A percentile compares a stretch with the other conserved stretches of the same genome.
These are phyloP conservation scores for Bombus turneri DNA, from an alignment of 1,140 invertebrate species.

Conservation along the genomic window DNA sequence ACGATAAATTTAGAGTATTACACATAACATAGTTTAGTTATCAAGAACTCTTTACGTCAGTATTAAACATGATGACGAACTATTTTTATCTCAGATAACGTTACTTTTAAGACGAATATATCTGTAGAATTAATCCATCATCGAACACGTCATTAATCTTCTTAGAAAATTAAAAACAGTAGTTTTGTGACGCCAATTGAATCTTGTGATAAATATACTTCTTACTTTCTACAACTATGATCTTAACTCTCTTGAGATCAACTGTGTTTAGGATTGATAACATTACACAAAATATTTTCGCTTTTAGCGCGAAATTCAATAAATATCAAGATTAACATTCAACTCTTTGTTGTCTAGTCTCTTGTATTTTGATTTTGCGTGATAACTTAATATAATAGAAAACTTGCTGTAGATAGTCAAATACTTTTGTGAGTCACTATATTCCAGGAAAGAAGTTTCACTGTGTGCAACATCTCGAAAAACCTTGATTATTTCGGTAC, in stretches of 20 bases:
- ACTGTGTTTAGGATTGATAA: background rate
- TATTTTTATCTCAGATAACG: background rate
- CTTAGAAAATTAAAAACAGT: conserved; percentile 12
- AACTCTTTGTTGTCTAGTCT: no score
- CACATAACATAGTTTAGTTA: background rate
- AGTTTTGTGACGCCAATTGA: background rate
- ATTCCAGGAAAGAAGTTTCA: no score
- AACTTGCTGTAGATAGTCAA: no score
- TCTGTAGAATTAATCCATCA: background rate
- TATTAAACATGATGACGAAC: background rate
- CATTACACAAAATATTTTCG: background rate
- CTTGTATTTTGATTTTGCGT: no score
- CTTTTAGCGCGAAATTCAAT: no score
- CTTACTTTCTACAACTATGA: background rate
- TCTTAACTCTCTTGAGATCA: background rate
- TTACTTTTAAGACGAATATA: background rate
- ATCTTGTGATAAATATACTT: background rate
- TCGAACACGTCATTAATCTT: conserved; percentile 17
- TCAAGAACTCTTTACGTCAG: background rate
- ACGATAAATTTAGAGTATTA: background rate
- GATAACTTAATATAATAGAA: no score
- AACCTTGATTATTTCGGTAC: no score
- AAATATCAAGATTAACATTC: no score
- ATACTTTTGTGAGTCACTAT: no score
- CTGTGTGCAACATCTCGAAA: no score